Conservation (phyloP, 2,888 invertebrate species). For the Nesidiocoris tenuis region DNA sequence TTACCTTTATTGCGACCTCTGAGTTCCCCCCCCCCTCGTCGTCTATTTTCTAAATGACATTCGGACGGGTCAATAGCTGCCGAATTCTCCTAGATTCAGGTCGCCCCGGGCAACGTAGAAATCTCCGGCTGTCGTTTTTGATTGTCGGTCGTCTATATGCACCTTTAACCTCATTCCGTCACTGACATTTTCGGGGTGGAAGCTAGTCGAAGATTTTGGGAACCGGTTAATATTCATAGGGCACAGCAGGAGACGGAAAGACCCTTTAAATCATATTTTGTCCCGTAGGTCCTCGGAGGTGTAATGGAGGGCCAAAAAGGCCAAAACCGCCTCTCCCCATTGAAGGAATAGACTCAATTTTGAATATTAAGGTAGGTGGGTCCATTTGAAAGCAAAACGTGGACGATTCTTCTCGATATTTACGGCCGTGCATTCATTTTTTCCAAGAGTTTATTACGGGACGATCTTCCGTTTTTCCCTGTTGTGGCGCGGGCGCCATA, state of each 20-base stretch:
- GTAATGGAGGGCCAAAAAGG: not conserved
- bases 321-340: not conserved
- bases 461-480: not conserved
- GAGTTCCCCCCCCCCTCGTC: too few species aligned
- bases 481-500: not conserved
- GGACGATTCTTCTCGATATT: conserved; percentile 15
- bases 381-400: not conserved
- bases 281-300: not conserved
- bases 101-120: not conserved
- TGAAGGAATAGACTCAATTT: not conserved
- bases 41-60: too few species aligned
- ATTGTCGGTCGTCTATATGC: conserved; percentile 19
- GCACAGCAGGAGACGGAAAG: conserved; percentile 9
- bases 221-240: conserved; percentile 26
- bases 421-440: conserved; percentile 23
- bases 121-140: too few species aligned
- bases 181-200: not conserved
- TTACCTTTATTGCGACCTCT: too few species aligned
- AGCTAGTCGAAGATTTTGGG: not conserved
- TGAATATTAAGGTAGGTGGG: not conserved
- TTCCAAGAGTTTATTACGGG: conserved; percentile 22
- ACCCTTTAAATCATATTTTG: conserved; percentile 26
- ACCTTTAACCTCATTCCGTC: conserved; percentile 8
- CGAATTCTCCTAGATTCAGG: not conserved
- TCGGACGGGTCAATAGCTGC: not conserved